These are phyloP conservation scores for Novumbra hubbsi DNA, from an alignment of 2,797 vertebrate species.

Conservation along the genomic window DNA sequence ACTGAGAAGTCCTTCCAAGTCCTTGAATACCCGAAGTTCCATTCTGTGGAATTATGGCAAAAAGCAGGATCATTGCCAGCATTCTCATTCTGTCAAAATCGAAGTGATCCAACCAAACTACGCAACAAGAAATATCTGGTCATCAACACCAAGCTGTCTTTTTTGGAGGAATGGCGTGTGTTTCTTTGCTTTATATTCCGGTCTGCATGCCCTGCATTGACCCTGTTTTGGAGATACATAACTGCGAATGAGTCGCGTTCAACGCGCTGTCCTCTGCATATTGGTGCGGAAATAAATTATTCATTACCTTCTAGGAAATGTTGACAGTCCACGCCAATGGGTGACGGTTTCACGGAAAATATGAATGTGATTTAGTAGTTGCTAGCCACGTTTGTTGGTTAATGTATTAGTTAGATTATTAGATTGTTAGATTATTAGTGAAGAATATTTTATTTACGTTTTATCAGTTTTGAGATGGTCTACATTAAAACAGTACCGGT, in stretches of 20 bases:
- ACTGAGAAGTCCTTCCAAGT: slow-evolving; percentile 34
- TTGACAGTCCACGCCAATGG: slow-evolving; percentile 11
- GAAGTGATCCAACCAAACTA: not conserved
- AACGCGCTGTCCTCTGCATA: slow-evolving; percentile 27
- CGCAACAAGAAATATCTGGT: not conserved
- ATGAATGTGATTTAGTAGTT: not conserved
- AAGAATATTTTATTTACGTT: not conserved
- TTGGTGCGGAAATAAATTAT: slow-evolving; percentile 51
- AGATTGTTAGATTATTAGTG: not conserved
- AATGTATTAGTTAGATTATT: not conserved
- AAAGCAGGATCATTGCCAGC: slow-evolving; percentile 59
- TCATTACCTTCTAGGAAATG: slow-evolving; percentile 59
- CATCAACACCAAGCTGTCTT: not conserved
- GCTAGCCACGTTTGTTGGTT: not conserved
- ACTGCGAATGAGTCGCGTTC: slow-evolving; percentile 49
- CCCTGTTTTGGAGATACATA: slow-evolving; percentile 2
- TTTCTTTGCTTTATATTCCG: slow-evolving; percentile 48
- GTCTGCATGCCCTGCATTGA: slow-evolving; percentile 41
- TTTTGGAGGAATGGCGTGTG: not conserved
- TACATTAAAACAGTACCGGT: too few relatives aligned
- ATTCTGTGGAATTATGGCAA: slow-evolving; percentile 49
- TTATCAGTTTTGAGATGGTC: too few relatives aligned
- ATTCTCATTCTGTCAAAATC: slow-evolving; percentile 48
- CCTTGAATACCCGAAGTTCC: slow-evolving; percentile 39
- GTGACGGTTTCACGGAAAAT: not conserved